A percentile compares a stretch with the other conserved stretches of the same genome.
Conservation (phyloP, 92 coral and sea anemone genomes). For the Pocillopora grandis region DNA sequence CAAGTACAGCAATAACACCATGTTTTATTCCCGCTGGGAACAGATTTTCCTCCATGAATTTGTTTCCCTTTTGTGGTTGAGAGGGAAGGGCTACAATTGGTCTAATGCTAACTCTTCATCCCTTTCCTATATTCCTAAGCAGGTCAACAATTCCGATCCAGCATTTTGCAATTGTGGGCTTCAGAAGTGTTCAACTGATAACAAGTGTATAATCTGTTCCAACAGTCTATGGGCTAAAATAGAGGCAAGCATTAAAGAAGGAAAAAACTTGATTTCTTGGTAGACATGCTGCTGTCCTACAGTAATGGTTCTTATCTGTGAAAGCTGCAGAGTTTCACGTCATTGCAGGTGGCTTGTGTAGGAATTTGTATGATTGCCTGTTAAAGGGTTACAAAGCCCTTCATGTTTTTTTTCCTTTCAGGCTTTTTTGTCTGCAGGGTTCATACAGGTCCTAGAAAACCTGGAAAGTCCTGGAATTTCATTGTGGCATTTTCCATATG, state of each 20-base stretch:
- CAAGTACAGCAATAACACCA: slow-evolving; percentile 47
- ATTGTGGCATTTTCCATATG: too few relatives aligned
- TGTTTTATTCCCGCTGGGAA: slow-evolving; percentile 50
- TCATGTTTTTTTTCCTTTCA: too few relatives aligned
- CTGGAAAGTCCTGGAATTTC: too few relatives aligned
- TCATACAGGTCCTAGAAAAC: too few relatives aligned
- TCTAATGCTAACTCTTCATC: slow-evolving; percentile 26
- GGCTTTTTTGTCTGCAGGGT: too few relatives aligned
- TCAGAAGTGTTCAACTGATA: slow-evolving; percentile 21
- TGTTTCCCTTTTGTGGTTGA: slow-evolving; percentile 58
- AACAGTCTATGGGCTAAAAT: slow-evolving; percentile 36
- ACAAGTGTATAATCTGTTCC: slow-evolving; percentile 45
- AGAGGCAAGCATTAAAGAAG: slow-evolving; percentile 37
- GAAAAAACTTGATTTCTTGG: slow-evolving; percentile 24
- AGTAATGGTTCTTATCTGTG: not conserved
- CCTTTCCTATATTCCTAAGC: slow-evolving; percentile 48
- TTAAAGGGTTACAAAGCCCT: too few relatives aligned
- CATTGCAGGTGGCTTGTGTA: not conserved
- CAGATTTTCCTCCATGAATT: slow-evolving; percentile 58
- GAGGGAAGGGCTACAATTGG: slow-evolving; percentile 39
- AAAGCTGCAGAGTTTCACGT: not conserved
- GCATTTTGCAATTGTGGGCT: slow-evolving; percentile 53
- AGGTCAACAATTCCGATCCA: slow-evolving; percentile 28
- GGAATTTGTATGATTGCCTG: too few relatives aligned
- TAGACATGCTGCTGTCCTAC: not conserved